These are phyloP conservation scores for Cryptomyrus ogoouensis DNA, from an alignment of 2,113 vertebrate genomes.

Conservation along the genomic window DNA sequence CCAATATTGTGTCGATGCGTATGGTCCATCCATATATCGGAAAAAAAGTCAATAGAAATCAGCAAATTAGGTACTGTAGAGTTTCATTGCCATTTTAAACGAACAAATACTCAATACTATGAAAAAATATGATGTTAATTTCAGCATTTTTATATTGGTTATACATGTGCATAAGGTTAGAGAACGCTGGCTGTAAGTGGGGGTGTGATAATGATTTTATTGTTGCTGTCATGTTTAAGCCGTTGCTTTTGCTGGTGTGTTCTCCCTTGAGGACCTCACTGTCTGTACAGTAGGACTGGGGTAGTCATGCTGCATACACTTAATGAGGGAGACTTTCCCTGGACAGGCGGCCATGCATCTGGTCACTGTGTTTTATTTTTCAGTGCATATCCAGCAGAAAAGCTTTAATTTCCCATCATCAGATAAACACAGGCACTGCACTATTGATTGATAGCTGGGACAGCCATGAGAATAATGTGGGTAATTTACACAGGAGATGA, in stretches of 20 bases:
- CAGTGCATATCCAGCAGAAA: constrained; percentile 37
- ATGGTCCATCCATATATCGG: neutral
- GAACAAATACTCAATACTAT: neutral
- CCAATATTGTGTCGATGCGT: neutral
- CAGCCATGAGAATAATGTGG: constrained; percentile 55
- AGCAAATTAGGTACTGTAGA: neutral
- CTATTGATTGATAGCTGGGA: constrained; percentile 52
- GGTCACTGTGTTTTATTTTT: constrained; percentile 16
- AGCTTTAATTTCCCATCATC: constrained; percentile 48
- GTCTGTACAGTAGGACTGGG: neutral
- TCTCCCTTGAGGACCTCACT: neutral
- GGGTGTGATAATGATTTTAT: neutral
- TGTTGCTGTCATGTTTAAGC: neutral
- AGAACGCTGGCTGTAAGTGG: neutral
- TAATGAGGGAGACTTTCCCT: neutral
- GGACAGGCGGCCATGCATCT: constrained; percentile 20
- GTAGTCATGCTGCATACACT: neutral
- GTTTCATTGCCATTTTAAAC: neutral
- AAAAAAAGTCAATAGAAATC: neutral
- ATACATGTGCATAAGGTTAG: neutral
- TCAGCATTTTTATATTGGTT: neutral
- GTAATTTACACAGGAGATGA: constrained; percentile 61
- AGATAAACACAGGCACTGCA: constrained; percentile 49
- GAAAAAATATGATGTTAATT: neutral
- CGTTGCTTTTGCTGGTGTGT: neutral